Percentiles rank a stretch among this genome's conserved stretches.
phyloP scores from a whole-genome alignment of 2,113 vertebrate genomes.

The Paramormyrops kingsleyae region DNA sequence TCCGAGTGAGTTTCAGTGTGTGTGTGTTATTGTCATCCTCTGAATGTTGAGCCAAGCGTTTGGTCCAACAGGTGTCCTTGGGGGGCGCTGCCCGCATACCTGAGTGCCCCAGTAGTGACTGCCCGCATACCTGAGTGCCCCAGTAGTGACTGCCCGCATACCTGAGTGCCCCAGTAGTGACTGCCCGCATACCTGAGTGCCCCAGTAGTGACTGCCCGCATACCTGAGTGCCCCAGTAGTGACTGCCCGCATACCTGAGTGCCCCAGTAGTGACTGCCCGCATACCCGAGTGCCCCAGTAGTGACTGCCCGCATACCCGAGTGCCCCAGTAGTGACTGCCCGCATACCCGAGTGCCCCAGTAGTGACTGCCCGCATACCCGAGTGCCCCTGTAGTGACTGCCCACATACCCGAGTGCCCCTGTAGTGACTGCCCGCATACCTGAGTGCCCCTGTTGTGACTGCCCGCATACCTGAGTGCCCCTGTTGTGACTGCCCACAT shows the following conservation, averaged over 20 bases:
- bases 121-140: conserved; percentile 70
- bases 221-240: conserved; percentile 71
- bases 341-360: too few species aligned
- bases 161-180: conserved; percentile 69
- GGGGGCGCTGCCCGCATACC: conserved; percentile 43
- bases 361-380: conserved; percentile 63
- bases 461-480: too few species aligned
- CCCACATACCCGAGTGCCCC: too few species aligned
- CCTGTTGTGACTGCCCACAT: too few species aligned
- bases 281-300: conserved; percentile 68
- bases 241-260: conserved; percentile 67
- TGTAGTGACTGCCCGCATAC: too few species aligned
- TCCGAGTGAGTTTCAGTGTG: not conserved
- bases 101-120: conserved; percentile 63
- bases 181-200: conserved; percentile 68
- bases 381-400: conserved; percentile 62
- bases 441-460: conserved; percentile 67
- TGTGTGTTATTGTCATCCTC: not conserved
- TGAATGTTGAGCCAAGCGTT: not conserved
- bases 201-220: conserved; percentile 61
- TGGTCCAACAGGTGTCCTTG: not conserved
- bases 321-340: conserved; percentile 60
- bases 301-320: conserved; percentile 70
- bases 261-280: conserved; percentile 64
- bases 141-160: conserved; percentile 62